Base-by-base conservation (phyloP, 2,113 vertebrate genomes). In the Alaudala cheleensis region DNA sequence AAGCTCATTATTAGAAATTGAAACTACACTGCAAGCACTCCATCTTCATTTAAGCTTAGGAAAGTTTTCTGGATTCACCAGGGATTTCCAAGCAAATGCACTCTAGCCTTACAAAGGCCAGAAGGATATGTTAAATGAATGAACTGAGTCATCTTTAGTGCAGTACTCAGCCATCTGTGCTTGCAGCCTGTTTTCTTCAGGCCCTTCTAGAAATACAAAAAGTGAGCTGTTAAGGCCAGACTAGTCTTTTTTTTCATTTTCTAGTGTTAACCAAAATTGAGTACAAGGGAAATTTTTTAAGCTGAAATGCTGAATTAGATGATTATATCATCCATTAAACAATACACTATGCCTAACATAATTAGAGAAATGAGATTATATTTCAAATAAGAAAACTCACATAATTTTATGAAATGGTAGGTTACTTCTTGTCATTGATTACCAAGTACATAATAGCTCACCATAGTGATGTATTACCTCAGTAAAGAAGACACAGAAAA, bases 91-190 rank as follows among this genome's bases (percentile, higher is more conserved):
- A 91, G 29, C 37, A 86, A 45, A 40, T 57, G 31, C 22, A 33
- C 12, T 51, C 51, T 34, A 65, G 25, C 25, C 42, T 76, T 60
- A 69, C 6, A 22, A 69, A 93, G 76, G 12, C 51, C 65, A 92
- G 69, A 78, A 83, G 25, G 24, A 56, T 34, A 29, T 10, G 9
- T 42, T 91, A 90, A 81, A 72, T 54, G 31, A 87, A 77, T 74
- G 37, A 81, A 79, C 19, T 19, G 69, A 95, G 45, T 90, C 57
- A 90, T 87, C 45, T 67, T 57, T 29, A 15, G 22, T 67, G 45
- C 12, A 6, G 33, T 56, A 57, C 74, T 76, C 61, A 81, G 42
- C 74, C 66, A 93, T 72, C 95, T 96, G 83, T 89, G 56, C 44
- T 87, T 81, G 49, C n/a, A 60, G 45, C 24, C 21, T 91, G 8